Evolutionary conservation across 1,140 invertebrate genomes (phyloP).

Genomic region (Trichonephila inaurata): DNA sequence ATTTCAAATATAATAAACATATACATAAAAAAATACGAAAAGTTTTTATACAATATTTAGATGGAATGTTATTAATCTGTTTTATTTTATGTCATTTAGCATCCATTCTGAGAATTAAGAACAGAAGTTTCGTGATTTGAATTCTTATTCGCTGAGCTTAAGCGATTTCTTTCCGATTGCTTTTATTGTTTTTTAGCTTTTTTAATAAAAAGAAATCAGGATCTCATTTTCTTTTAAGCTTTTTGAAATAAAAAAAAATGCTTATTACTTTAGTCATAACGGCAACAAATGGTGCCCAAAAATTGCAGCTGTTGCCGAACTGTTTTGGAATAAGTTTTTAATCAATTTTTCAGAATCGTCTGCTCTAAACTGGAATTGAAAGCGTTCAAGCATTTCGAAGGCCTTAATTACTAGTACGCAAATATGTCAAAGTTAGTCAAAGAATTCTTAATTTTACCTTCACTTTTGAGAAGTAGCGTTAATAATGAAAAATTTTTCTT

Average conservation of each 20-base stretch:
- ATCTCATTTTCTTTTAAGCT: neutral
- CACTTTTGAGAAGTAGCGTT: neutral
- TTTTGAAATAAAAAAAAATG: neutral
- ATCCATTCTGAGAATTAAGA: neutral
- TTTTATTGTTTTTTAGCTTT: neutral
- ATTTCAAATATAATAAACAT: too few relatives aligned
- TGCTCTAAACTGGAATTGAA: neutral
- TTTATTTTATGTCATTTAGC: neutral
- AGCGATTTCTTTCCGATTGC: neutral
- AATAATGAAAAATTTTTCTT: too few relatives aligned
- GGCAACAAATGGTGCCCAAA: neutral
- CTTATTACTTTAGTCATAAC: neutral
- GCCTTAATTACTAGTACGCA: neutral
- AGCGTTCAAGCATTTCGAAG: neutral
- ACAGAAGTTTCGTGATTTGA: neutral
- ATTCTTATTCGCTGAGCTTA: neutral
- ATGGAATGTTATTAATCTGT: neutral
- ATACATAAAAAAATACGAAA: neutral
- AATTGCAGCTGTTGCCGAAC: neutral
- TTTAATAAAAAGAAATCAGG: neutral
- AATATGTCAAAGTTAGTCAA: neutral
- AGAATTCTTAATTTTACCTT: neutral
- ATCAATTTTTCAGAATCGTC: slow-evolving; percentile 9
- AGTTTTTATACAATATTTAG: neutral
- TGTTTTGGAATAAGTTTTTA: slow-evolving; percentile 32